Evolutionary conservation across 1,140 invertebrate species (phyloP).

Genomic region (Magallana angulata): DNA sequence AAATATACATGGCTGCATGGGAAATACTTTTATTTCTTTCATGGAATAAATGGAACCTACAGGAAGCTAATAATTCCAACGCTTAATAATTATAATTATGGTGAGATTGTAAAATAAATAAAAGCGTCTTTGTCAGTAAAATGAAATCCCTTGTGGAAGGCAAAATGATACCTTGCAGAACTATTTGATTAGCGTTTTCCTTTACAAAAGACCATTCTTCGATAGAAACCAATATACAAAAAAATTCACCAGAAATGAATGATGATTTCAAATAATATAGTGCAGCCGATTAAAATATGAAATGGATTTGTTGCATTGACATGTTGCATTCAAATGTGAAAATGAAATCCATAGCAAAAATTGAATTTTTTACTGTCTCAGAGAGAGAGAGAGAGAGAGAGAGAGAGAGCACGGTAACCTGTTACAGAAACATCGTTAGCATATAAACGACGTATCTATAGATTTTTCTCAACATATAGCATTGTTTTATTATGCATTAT

Average conservation of each 20-base stretch:
- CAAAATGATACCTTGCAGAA: constrained; percentile 10
- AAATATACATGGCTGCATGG: not conserved
- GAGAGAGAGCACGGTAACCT: not conserved
- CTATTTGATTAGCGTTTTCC: not conserved
- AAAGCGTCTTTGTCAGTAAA: not conserved
- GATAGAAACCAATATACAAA: not conserved
- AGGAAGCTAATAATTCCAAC: not conserved
- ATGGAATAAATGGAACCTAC: not conserved
- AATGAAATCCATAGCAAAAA: not conserved
- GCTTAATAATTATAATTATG: not conserved
- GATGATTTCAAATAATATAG: not conserved
- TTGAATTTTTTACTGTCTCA: no score
- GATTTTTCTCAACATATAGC: constrained; percentile 2
- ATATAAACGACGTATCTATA: constrained; percentile 14
- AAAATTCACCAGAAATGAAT: not conserved
- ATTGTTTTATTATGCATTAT: constrained; percentile 11
- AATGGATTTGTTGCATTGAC: not conserved
- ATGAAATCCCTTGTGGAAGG: not conserved
- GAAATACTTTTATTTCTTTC: not conserved
- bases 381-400: not conserved
- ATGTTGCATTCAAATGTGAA: not conserved
- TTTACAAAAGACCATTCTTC: not conserved
- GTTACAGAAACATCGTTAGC: not conserved
- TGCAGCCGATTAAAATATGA: not conserved
- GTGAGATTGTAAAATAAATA: not conserved